Base-by-base conservation (phyloP, 2,113 vertebrate species). In the Oreochromis spilurus region DNA sequence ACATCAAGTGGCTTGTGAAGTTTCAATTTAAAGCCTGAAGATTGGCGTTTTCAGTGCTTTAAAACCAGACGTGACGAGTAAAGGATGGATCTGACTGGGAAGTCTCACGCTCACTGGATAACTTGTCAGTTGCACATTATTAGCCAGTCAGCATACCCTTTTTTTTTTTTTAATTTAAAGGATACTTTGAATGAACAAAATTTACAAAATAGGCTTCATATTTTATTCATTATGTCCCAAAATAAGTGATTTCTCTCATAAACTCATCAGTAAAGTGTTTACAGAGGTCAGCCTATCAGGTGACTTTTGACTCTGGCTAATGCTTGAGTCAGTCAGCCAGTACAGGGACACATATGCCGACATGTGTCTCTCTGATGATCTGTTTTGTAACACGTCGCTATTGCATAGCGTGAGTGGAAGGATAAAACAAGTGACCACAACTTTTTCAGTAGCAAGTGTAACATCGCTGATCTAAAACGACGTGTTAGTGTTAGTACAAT, bases 1-100 rank as follows among this genome's bases (percentile, higher is more conserved):
- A 52, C 70, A 50, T 75, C 43, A 50, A 75, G 26, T 50, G 72
- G 24, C 3, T 34, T 77, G 45, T 77, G 3, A 50, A 31, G 29
- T 77, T 48, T 31, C 9, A 11, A 31, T 50, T 31, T 17, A 17
- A 29, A 29, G 9, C 21, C 67, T 72, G n/a, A 38, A 45, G 5
- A 72, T 45, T 1, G 0, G 40, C 1, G 1, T 4, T 75, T 75
- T 75, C 67, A 36, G 60, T 65, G 34, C 11, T 65, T 13, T 65
- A 38, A 65, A 8, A 38, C 19, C 2, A 50, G 24, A 31, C 3
- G 6, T 50, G 72, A 50, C 4, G 4, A 52, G 70, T 12, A 50
- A 50, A 50, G 45, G 26, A 31, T 77, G 72, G 4, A 52, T 50
- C 6, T 50, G 4, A 50, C 43, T 10, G 14, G 29, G 45, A 75